These are phyloP conservation scores for Operophtera brumata DNA, from an alignment of 2,888 invertebrate genomes.

Conservation along the genomic window DNA sequence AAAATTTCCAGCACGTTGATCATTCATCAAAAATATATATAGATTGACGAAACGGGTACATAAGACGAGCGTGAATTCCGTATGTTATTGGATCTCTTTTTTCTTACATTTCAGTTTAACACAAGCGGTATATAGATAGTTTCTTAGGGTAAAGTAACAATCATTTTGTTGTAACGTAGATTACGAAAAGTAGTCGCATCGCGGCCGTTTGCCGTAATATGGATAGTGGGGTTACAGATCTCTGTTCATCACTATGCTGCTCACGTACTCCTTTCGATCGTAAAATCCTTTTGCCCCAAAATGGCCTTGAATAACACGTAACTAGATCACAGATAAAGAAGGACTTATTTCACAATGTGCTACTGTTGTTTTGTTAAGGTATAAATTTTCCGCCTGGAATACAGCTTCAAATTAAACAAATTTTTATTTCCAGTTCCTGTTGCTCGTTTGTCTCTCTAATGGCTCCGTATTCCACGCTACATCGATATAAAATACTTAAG, in stretches of 20 bases:
- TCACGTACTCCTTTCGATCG: slow-evolving; percentile 51
- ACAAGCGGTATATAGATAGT: slow-evolving; percentile 2
- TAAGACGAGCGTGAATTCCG: no score
- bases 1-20: no score
- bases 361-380: slow-evolving; percentile 40
- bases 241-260: slow-evolving; percentile 44
- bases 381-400: slow-evolving; percentile 33
- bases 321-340: slow-evolving; percentile 51
- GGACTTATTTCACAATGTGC: slow-evolving; percentile 49
- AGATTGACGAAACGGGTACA: no score
- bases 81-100: background rate
- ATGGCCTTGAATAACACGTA: slow-evolving; percentile 50
- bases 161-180: slow-evolving; percentile 29
- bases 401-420: slow-evolving; percentile 34
- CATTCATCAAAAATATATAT: no score
- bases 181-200: slow-evolving; percentile 46
- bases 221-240: slow-evolving; percentile 45
- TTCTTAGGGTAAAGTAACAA: slow-evolving; percentile 23
- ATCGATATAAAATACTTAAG: slow-evolving; percentile 38
- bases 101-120: background rate
- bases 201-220: slow-evolving; percentile 44
- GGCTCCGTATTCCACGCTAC: slow-evolving; percentile 33
- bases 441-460: slow-evolving; percentile 39
- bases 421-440: slow-evolving; percentile 34
- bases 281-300: slow-evolving; percentile 53